Evolutionary conservation across 1,140 invertebrate species (phyloP).

Genomic region (Drosophila tsacasi): DNA sequence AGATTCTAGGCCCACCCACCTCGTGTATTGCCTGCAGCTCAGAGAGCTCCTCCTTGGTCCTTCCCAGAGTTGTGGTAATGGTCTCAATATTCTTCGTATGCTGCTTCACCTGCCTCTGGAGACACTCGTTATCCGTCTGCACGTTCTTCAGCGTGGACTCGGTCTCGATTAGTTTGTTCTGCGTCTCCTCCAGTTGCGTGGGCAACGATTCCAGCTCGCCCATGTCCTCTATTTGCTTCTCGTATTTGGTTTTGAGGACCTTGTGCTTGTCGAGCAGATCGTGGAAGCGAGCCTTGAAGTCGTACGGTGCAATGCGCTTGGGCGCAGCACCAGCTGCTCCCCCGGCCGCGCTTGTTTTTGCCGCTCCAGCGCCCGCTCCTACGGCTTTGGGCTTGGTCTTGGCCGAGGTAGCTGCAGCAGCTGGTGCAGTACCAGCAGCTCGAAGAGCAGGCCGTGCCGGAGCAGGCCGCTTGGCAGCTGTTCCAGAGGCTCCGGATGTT

Average conservation of each 20-base stretch:
- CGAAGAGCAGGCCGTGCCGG: constrained; percentile 4
- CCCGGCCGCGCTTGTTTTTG: not conserved
- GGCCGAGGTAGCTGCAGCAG: not conserved
- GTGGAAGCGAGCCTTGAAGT: constrained; percentile 87
- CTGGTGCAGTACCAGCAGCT: not conserved
- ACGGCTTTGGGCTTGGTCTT: constrained; percentile 32
- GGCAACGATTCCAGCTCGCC: constrained; percentile 79
- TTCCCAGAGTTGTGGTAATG: constrained; percentile 67
- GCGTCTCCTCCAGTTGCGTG: constrained; percentile 85
- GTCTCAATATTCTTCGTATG: constrained; percentile 83
- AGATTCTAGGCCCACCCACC: constrained; percentile 44
- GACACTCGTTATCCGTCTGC: constrained; percentile 57
- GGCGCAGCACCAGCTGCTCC: constrained; percentile 7
- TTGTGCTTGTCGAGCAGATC: constrained; percentile 87
- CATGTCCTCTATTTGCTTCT: constrained; percentile 86
- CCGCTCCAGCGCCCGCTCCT: not conserved
- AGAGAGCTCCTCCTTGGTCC: constrained; percentile 75
- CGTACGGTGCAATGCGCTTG: constrained; percentile 87
- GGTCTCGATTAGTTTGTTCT: constrained; percentile 53
- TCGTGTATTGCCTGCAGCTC: constrained; percentile 48
- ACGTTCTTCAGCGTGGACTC: constrained; percentile 50
- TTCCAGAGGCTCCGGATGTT: not conserved
- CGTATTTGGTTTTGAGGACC: constrained; percentile 86
- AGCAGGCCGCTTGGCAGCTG: constrained; percentile 18
- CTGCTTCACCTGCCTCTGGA: constrained; percentile 64